A percentile compares a stretch with the other conserved stretches of the same genome.
Conservation (phyloP, 2,797 vertebrate genomes). For the Myotis daubentonii region DNA sequence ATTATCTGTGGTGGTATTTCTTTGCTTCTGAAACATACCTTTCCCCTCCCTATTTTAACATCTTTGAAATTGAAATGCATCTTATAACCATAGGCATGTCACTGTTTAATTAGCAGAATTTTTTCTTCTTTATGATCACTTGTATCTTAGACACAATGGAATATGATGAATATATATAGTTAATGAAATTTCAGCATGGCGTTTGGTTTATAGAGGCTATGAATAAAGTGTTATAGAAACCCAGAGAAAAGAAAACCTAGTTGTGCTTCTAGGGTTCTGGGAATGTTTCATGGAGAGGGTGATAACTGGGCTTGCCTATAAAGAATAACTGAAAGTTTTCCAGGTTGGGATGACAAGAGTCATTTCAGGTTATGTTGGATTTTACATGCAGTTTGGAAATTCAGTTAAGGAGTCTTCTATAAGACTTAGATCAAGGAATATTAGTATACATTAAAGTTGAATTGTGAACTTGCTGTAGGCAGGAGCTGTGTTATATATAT, state of each 20-base stretch:
- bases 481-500: neutral
- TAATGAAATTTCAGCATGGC: neutral
- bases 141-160: constrained; percentile 23
- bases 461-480: neutral
- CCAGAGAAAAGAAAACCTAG: neutral
- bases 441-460: neutral
- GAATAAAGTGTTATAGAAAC: neutral
- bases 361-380: constrained; percentile 19
- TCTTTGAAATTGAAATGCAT: constrained; percentile 46
- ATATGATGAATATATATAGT: constrained; percentile 7
- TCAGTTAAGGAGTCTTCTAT: neutral
- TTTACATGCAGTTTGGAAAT: constrained; percentile 35
- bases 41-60: neutral
- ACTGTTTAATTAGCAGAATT: constrained; percentile 40
- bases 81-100: neutral
- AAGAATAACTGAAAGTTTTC: constrained; percentile 32
- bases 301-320: neutral
- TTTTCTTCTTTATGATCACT: constrained; percentile 28
- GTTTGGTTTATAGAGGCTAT: constrained; percentile 47
- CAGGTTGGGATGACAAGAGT: neutral
- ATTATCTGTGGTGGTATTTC: neutral
- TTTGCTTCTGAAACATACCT: neutral
- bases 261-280: neutral
- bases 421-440: constrained; percentile 19
- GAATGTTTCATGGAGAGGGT: constrained; percentile 20